Evolutionary conservation across 1,140 invertebrate species (phyloP).

Genomic region (Meteorus sp.): DNA sequence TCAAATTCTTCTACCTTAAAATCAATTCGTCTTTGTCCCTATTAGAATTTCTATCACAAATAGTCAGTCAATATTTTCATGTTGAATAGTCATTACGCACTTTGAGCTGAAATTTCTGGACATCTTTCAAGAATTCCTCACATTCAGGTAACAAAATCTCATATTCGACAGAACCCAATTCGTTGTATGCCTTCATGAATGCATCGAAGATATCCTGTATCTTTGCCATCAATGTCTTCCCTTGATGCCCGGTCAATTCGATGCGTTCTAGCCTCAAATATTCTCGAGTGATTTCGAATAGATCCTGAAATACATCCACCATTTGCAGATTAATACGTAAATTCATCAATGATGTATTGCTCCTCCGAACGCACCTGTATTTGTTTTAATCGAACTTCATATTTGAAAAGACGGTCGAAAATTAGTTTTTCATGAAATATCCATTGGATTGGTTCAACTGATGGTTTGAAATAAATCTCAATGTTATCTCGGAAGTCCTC

Average conservation of each 20-base stretch:
- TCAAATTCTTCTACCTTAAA: constrained; percentile 70
- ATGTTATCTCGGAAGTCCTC: constrained; percentile 60
- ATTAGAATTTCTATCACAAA: too few relatives aligned
- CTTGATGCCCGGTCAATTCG: constrained; percentile 79
- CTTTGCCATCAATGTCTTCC: constrained; percentile 65
- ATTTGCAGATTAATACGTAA: not conserved
- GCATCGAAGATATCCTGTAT: constrained; percentile 66
- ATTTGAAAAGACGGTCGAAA: constrained; percentile 64
- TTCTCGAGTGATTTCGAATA: constrained; percentile 75
- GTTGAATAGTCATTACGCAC: too few relatives aligned
- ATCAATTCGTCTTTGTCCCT: not conserved
- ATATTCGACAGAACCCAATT: constrained; percentile 71
- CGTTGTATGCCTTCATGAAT: constrained; percentile 70
- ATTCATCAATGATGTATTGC: too few relatives aligned
- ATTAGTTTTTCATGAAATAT: constrained; percentile 67
- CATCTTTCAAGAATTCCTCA: constrained; percentile 63
- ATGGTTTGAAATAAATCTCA: constrained; percentile 61
- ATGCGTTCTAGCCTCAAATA: constrained; percentile 87
- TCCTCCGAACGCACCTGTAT: constrained; percentile 42
- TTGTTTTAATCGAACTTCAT: constrained; percentile 59
- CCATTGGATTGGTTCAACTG: constrained; percentile 61
- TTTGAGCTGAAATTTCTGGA: constrained; percentile 49
- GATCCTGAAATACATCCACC: constrained; percentile 62
- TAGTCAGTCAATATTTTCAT: not conserved
- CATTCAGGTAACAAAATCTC: constrained; percentile 71